phyloP scores from a whole-genome alignment of 2,113 vertebrate species.

The Lagenorhynchus albirostris region DNA sequence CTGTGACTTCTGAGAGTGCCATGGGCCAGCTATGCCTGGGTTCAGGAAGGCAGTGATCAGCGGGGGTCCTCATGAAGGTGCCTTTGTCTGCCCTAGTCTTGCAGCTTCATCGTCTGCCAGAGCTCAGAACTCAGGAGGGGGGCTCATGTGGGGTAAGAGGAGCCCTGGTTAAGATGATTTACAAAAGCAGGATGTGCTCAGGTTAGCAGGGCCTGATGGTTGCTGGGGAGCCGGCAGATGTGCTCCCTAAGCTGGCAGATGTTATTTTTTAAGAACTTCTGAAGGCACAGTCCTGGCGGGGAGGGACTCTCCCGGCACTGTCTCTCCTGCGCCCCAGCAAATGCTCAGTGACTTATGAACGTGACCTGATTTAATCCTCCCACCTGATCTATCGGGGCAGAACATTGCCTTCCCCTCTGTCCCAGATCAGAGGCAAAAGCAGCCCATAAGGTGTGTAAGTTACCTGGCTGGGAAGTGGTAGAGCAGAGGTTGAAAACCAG shows the following conservation, averaged over 20 bases:
- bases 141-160: background rate
- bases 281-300: background rate
- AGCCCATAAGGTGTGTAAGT: background rate
- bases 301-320: background rate
- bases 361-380: constrained; percentile 16
- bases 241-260: constrained; percentile 45
- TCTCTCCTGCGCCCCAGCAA: background rate
- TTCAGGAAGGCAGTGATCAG: background rate
- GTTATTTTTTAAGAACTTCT: constrained; percentile 57
- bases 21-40: background rate
- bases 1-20: background rate
- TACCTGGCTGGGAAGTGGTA: background rate
- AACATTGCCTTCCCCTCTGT: background rate
- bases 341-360: background rate
- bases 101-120: background rate
- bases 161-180: constrained; percentile 27
- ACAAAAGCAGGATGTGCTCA: constrained; percentile 44
- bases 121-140: background rate
- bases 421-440: background rate
- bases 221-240: constrained; percentile 6
- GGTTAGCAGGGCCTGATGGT: constrained; percentile 1
- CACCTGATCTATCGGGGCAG: background rate
- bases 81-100: background rate
- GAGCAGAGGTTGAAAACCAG: background rate
- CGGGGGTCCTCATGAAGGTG: background rate